Evolutionary conservation across 2,797 vertebrate species (phyloP), one percentile per base, ranked within the genome.

Genomic region (Oceanodroma leucorhoa): DNA sequence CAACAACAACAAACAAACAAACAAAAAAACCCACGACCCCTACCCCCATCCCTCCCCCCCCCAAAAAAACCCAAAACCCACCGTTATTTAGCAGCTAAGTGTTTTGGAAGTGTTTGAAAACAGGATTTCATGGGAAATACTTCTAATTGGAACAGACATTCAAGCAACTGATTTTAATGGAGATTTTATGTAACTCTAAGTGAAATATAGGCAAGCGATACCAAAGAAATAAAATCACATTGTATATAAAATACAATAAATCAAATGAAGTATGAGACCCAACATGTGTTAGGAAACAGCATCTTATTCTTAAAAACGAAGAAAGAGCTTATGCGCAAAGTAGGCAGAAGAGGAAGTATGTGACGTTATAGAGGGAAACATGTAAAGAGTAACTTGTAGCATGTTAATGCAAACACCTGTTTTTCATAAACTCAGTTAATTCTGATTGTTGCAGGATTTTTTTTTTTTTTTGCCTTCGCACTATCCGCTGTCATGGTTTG

Each of bases 261-360:
- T 66, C 16, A 67, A 67, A 53, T 45, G 2, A 70, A 45, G 5
- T 45, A 9, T 40, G 83, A 85, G 40, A 54, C 5, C 20, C 4
- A 66, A 0, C 0, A 0, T 46, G 10, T 30, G 9, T 71, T 84
- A 55, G 46, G 26, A 73, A 77, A 60, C 1, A 2, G 9, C 18
- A 45, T 60, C 5, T 2, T 73, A 14, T 8, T 60, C 58, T 69
- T 58, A 30, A 86, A 86, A 40, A 9, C 70, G 30, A 85, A 73
- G 55, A 34, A 76, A 17, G 9, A 73, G 10, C 41, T 90, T 53
- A 11, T 1, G 8, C 12, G 18, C 23, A 26, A 9, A 5, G 17
- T 24, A 75, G 76, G 21, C 45, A 71, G 41, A 72, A 75, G 18
- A 34, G 34, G 1, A 18, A 51, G 6, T 50, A 38, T 26, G 18